Percentiles rank a stretch among this genome's conserved stretches.
Evolutionary conservation across 2,113 vertebrate species (phyloP).

Genomic region (Nestor notabilis): DNA sequence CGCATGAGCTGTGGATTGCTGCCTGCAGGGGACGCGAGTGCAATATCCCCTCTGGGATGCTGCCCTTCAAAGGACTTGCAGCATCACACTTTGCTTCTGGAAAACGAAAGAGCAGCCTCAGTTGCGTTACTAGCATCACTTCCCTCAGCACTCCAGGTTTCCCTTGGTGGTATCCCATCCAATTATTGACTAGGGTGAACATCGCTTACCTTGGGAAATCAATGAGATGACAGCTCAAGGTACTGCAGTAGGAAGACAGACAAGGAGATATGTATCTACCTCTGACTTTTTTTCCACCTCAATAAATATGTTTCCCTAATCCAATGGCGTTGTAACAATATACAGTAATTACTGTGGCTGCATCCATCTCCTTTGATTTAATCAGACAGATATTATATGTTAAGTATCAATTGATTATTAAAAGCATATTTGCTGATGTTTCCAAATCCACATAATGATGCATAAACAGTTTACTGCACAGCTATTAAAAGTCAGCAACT

Average conservation of each 20-base stretch:
- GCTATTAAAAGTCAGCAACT: conserved; percentile 53
- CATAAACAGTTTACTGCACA: conserved; percentile 58
- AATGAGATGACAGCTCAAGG: conserved; percentile 34
- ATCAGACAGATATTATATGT: conserved; percentile 63
- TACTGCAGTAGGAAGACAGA: conserved; percentile 26
- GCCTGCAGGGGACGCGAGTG: neutral
- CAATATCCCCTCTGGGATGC: too few species aligned
- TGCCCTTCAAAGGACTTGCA: neutral
- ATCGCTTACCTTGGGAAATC: conserved; percentile 21
- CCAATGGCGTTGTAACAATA: conserved; percentile 24
- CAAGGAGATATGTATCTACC: conserved; percentile 44
- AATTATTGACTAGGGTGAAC: conserved; percentile 24
- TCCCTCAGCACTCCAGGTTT: conserved; percentile 8
- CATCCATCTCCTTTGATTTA: conserved; percentile 67
- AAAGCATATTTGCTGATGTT: conserved; percentile 69
- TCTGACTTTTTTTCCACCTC: conserved; percentile 40
- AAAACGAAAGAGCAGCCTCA: neutral
- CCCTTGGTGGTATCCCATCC: neutral
- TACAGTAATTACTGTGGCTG: conserved; percentile 39
- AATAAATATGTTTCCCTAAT: conserved; percentile 40
- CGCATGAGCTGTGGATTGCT: neutral
- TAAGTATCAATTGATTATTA: conserved; percentile 70
- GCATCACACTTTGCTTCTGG: neutral
- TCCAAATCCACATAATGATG: conserved; percentile 56
- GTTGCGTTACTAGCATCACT: neutral